Evolutionary conservation across 2,797 vertebrate species (phyloP).

Genomic region (Macropodus opercularis): DNA sequence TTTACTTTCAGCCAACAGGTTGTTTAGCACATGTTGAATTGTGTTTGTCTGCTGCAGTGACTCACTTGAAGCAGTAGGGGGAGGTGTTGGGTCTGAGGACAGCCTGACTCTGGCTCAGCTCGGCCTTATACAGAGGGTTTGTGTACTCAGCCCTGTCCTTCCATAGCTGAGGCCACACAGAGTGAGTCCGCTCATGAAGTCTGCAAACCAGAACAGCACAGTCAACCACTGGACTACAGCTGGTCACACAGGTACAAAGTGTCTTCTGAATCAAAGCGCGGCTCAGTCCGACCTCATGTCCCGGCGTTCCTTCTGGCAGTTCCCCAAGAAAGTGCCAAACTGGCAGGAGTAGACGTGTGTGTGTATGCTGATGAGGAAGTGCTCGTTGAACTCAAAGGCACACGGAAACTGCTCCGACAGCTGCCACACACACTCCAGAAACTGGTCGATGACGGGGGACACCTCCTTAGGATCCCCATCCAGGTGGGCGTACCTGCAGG

Average conservation of each 20-base stretch:
- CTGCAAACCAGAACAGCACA: conserved; percentile 66
- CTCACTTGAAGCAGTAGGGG: conserved; percentile 94
- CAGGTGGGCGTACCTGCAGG: conserved; percentile 88
- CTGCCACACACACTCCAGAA: conserved; percentile 96
- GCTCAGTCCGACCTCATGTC: conserved; percentile 84
- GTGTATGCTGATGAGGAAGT: conserved; percentile 90
- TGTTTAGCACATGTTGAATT: too few relatives aligned
- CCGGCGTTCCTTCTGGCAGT: conserved; percentile 89
- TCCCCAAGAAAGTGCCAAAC: conserved; percentile 93
- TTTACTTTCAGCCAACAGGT: too few relatives aligned
- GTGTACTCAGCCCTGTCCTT: conserved; percentile 85
- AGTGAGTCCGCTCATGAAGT: conserved; percentile 88
- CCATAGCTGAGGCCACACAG: conserved; percentile 92
- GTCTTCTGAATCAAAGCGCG: too few relatives aligned
- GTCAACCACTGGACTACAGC: background rate
- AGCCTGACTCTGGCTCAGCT: conserved; percentile 85
- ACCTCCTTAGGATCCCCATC: conserved; percentile 94
- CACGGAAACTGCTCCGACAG: conserved; percentile 95
- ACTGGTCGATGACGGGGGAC: conserved; percentile 95
- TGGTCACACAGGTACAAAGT: too few relatives aligned
- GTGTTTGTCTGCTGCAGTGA: conserved; percentile 15
- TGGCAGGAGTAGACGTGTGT: conserved; percentile 93
- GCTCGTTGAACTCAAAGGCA: conserved; percentile 95
- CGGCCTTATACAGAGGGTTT: conserved; percentile 90
- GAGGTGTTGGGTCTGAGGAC: conserved; percentile 85